These are phyloP conservation scores for Mungos mungo DNA, from an alignment of 2,113 vertebrate genomes.

Conservation along the genomic window DNA sequence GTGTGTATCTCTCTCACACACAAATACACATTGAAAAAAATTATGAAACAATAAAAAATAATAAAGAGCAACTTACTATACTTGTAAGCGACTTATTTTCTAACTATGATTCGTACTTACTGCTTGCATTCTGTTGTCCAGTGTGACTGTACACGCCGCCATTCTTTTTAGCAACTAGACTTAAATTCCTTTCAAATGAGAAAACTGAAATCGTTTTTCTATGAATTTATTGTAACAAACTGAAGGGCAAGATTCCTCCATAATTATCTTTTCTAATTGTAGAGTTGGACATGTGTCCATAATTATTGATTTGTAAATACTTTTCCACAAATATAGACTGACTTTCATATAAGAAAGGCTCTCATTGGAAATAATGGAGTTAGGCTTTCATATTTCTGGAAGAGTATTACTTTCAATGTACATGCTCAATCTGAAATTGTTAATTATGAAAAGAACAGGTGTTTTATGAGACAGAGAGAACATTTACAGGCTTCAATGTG, in stretches of 20 bases:
- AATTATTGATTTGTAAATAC: neutral
- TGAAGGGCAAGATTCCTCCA: neutral
- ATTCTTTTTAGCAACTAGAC: neutral
- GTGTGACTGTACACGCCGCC: neutral
- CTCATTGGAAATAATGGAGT: neutral
- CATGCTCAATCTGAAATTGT: neutral
- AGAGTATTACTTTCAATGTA: constrained; percentile 1
- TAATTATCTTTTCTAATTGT: neutral
- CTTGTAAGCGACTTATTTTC: neutral
- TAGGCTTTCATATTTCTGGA: neutral
- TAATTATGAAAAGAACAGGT: constrained; percentile 21
- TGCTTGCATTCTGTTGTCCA: neutral
- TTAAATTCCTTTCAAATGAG: constrained; percentile 64
- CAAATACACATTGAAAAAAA: no score
- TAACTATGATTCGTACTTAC: constrained; percentile 17
- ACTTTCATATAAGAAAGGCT: neutral
- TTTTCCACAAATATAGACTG: constrained; percentile 14
- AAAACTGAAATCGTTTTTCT: constrained; percentile 35
- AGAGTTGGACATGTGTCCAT: neutral
- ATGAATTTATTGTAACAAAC: constrained; percentile 4
- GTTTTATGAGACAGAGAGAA: neutral
- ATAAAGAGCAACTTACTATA: neutral
- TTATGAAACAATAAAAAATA: neutral
- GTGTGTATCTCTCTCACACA: no score
- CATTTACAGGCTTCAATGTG: neutral